Evolutionary conservation across 1,140 invertebrate species (phyloP).

Genomic region (Adelges cooleyi): DNA sequence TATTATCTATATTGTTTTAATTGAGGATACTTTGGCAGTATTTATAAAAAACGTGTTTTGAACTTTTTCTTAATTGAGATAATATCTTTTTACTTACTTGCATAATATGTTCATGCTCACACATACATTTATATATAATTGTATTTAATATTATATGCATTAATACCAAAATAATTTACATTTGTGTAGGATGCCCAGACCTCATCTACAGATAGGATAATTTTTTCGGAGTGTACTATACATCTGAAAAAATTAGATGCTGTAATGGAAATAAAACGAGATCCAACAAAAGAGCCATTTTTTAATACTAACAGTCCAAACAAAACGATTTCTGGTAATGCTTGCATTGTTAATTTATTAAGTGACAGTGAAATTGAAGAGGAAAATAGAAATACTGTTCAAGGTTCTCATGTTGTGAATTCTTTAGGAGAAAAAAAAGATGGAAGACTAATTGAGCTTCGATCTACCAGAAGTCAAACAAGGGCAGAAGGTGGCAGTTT

Average conservation of each 20-base stretch:
- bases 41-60: too few species aligned
- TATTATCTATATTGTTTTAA: too few species aligned
- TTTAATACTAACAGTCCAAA: background rate
- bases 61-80: too few species aligned
- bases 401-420: background rate
- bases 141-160: too few species aligned
- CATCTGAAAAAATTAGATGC: background rate
- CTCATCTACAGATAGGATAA: background rate
- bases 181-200: too few species aligned
- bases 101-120: too few species aligned
- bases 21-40: too few species aligned
- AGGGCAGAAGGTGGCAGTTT: background rate
- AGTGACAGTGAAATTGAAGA: slow-evolving; percentile 12
- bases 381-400: background rate
- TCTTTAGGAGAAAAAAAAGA: background rate
- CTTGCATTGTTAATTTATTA: background rate
- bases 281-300: background rate
- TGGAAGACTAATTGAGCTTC: background rate
- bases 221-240: background rate
- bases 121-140: too few species aligned
- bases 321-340: background rate
- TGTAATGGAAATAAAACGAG: background rate
- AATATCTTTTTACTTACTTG: too few species aligned
- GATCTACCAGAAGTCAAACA: slow-evolving; percentile 22
- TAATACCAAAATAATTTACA: too few species aligned